Conservation (phyloP, 2,888 invertebrate genomes). For the Podotricha telesiphe region DNA sequence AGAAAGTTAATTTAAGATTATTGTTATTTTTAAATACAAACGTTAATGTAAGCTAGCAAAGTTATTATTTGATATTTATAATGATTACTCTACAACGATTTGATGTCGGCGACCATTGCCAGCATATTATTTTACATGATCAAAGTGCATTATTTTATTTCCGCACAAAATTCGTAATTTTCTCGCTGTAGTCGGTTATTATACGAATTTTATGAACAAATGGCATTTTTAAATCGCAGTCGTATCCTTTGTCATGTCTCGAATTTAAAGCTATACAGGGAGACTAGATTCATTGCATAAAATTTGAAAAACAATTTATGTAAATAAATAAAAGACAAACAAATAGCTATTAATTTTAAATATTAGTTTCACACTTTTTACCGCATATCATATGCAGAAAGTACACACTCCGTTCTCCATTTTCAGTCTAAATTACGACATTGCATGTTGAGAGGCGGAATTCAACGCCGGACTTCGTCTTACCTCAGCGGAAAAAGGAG, state of each 20-base stretch:
- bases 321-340: neutral
- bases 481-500: too few species aligned
- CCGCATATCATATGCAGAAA: neutral
- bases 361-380: too few species aligned
- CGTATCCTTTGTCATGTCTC: constrained; percentile 7
- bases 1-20: neutral
- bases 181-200: constrained; percentile 4
- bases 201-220: constrained; percentile 8
- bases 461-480: too few species aligned
- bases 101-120: neutral
- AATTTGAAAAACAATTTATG: neutral
- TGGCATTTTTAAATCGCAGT: constrained; percentile 5
- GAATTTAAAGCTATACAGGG: neutral
- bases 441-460: too few species aligned
- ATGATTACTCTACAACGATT: neutral
- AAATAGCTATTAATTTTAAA: neutral
- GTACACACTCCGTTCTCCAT: too few species aligned
- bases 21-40: neutral
- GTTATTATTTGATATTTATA: constrained; percentile 6
- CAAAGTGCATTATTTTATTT: constrained; percentile 21
- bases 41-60: neutral
- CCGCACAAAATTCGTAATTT: constrained; percentile 1
- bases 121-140: constrained; percentile 6
- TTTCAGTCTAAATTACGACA: too few species aligned
- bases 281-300: constrained; percentile 3